Base-by-base conservation (phyloP, 2,113 vertebrate species). In the Alouatta palliata region DNA sequence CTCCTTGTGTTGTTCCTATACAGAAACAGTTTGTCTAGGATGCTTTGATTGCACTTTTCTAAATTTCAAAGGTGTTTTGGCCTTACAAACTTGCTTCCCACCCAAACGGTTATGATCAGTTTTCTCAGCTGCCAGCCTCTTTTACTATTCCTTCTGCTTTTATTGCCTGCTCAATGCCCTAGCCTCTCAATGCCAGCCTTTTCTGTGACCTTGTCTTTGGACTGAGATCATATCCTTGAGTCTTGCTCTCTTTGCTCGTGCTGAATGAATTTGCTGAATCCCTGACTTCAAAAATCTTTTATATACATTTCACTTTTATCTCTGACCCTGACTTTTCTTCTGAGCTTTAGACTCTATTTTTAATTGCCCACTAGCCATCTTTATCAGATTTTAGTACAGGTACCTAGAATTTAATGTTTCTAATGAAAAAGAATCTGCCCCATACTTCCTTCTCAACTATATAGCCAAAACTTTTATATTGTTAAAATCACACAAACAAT, bases 241-340 rank as follows among this genome's bases (percentile, higher is more conserved):
- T 82, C 49, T 37, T 45, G 9, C 4, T 89, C 89, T 82, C 5
- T 84, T 30, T 35, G 27, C 25, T 81, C 9, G 58, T 37, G 19
- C 4, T 43, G 40, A 8, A 58, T 90, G 3, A 79, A 61, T 70
- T 91, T 81, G 83, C 71, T 83, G 12, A 76, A 56, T 81, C n/a
- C 61, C 27, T 90, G 32, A 43, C n/a, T 90, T 64, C 32, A 71
- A 73, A 81, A 45, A 6, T 20, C 37, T 88, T 89, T 85, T 27
- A 32, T n/a, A 30, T 58, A 25, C 47, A 1, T 32, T 77, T 76
- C 83, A 56, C 8, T 66, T 97, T 96, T 47, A 66, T 82, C 23
- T 94, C 61, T 87, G 21, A 81, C 40, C 17, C 8, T 90, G 27
- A 76, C 32, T 96, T 89, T 21, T 54, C 43, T 71, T 84, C 23